phyloP scores from a whole-genome alignment of 2,113 vertebrate species.

The Sapayoa aenigma region DNA sequence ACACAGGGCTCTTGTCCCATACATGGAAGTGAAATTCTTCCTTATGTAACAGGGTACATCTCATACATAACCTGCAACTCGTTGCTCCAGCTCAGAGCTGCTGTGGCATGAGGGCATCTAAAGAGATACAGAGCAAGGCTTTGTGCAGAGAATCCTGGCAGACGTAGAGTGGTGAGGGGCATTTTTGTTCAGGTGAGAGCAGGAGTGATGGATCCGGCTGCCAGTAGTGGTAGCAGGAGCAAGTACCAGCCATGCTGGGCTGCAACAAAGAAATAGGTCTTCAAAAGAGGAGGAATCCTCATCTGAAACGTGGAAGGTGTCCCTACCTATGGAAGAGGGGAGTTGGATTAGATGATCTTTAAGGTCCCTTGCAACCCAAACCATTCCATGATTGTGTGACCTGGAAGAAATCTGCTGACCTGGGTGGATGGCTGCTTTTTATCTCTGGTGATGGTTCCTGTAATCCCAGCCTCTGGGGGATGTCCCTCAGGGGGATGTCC shows the following conservation, averaged over 20 bases:
- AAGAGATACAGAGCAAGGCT: neutral
- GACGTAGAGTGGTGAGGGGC: neutral
- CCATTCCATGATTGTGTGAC: neutral
- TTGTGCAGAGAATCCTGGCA: rapidly evolving
- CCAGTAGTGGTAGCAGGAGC: neutral
- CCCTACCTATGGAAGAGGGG: neutral
- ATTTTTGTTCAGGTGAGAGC: neutral
- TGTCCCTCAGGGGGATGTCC: neutral
- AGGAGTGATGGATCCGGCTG: neutral
- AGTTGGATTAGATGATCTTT: neutral
- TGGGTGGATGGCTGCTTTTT: neutral
- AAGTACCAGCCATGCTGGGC: neutral
- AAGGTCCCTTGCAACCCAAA: neutral
- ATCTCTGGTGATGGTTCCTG: neutral
- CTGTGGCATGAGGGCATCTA: rapidly evolving
- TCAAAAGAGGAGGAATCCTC: neutral
- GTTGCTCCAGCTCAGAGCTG: neutral
- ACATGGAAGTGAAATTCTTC: neutral
- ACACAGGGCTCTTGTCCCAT: rapidly evolving
- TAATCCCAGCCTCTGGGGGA: no score
- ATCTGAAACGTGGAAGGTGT: neutral
- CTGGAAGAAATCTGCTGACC: neutral
- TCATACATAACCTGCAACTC: rapidly evolving
- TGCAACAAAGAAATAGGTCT: neutral
- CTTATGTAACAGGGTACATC: rapidly evolving